Conservation (phyloP, 2,888 invertebrate genomes). For the Epsilonema sp. region DNA sequence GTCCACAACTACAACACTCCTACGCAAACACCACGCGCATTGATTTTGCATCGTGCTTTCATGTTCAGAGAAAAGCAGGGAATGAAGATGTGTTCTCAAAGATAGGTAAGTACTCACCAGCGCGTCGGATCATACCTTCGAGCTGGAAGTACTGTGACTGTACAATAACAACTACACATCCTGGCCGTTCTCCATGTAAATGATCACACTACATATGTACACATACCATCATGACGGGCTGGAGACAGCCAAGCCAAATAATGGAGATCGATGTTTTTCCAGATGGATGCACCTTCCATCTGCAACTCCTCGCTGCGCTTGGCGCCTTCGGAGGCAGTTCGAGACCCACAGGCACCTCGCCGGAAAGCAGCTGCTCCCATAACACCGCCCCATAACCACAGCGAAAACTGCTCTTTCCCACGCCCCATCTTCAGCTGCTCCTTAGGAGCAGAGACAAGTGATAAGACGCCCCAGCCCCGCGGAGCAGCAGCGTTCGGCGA, state of each 20-base stretch:
- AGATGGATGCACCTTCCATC: constrained; percentile 88
- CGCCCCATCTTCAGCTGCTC: constrained; percentile 38
- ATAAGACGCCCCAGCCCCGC: neutral
- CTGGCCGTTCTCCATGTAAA: neutral
- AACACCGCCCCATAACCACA: constrained; percentile 80
- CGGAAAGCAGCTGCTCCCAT: constrained; percentile 47
- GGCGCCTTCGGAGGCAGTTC: constrained; percentile 83
- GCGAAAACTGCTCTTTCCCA: constrained; percentile 94
- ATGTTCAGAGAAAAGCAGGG: too few relatives aligned
- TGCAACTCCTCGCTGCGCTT: constrained; percentile 86
- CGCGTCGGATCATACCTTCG: too few relatives aligned
- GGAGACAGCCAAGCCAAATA: constrained; percentile 78
- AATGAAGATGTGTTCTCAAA: too few relatives aligned
- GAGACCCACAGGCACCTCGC: constrained; percentile 51
- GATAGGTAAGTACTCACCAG: too few relatives aligned
- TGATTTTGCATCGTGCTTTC: too few relatives aligned
- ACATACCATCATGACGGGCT: constrained; percentile 82
- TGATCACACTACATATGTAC: neutral
- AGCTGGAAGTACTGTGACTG: too few relatives aligned
- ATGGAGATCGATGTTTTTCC: constrained; percentile 61
- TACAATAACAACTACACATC: neutral
- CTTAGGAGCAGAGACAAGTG: constrained; percentile 32
- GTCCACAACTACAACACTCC: constrained; percentile 58
- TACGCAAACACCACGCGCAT: too few relatives aligned
- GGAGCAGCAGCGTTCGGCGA: neutral